phyloP scores from a whole-genome alignment of 2,797 vertebrate genomes.

The Triplophysa yarkandensis region DNA sequence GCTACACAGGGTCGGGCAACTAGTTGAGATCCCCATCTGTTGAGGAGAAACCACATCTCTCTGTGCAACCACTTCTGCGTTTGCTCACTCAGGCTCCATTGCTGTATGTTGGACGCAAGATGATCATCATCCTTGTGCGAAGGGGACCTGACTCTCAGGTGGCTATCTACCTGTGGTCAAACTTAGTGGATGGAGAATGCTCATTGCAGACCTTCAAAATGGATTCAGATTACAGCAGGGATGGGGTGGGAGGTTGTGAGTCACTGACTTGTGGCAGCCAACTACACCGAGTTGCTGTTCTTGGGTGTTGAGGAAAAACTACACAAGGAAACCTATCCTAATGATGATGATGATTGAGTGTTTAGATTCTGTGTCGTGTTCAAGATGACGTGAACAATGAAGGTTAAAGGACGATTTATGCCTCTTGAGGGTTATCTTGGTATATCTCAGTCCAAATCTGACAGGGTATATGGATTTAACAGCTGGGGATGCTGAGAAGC shows the following conservation, averaged over 20 bases:
- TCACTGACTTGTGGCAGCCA: conserved; percentile 32
- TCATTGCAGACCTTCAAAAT: background rate
- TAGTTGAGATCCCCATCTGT: background rate
- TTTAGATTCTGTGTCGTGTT: background rate
- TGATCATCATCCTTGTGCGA: conserved; percentile 22
- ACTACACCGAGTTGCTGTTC: conserved; percentile 17
- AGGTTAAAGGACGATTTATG: background rate
- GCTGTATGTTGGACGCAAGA: background rate
- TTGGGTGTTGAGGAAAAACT: conserved; percentile 5
- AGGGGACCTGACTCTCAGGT: conserved; percentile 12
- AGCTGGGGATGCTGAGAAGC: conserved; percentile 23
- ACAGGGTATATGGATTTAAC: background rate
- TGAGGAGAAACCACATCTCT: conserved; percentile 11
- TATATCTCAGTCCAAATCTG: conserved; percentile 50
- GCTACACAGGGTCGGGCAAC: background rate
- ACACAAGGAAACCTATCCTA: background rate
- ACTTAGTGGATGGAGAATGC: background rate
- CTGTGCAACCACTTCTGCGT: conserved; percentile 15
- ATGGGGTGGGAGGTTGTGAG: background rate
- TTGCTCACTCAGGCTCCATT: background rate
- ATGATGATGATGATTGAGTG: conserved; percentile 1
- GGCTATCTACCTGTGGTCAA: conserved; percentile 26
- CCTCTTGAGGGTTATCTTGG: conserved; percentile 10
- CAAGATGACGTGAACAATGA: background rate
- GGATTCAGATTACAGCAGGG: conserved; percentile 8